Percentiles rank a stretch among this genome's conserved stretches.
Evolutionary conservation across 2,888 invertebrate genomes (phyloP).

Genomic region (Cataglyphis rosenhaueri): DNA sequence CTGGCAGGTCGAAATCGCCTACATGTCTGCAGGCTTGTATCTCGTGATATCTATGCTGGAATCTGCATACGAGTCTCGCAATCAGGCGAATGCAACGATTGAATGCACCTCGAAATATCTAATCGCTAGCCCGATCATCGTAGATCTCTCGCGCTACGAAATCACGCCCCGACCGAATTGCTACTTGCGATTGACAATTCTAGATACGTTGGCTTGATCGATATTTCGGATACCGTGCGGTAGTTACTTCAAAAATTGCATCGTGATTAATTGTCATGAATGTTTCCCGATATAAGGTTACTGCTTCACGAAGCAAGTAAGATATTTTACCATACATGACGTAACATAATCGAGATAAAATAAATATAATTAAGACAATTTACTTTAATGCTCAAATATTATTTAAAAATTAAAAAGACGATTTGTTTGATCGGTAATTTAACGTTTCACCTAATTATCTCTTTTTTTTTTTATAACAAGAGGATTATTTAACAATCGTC

Average conservation of each 20-base stretch:
- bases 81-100: constrained; percentile 53
- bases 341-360: neutral
- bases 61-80: constrained; percentile 55
- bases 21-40: constrained; percentile 15
- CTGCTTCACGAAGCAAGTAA: neutral
- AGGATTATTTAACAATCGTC: neutral
- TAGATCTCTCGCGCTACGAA: constrained; percentile 26
- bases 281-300: neutral
- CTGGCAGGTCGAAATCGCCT: neutral
- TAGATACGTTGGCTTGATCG: constrained; percentile 6
- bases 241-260: constrained; percentile 11
- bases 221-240: neutral
- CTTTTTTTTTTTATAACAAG: neutral
- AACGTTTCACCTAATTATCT: neutral
- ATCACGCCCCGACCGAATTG: constrained; percentile 33
- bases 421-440: neutral
- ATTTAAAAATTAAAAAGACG: neutral
- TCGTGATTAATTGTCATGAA: neutral
- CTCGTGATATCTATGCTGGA: constrained; percentile 18
- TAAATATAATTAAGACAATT: neutral
- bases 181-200: constrained; percentile 28
- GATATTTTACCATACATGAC: neutral
- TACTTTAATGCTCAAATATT: neutral
- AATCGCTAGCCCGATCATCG: constrained; percentile 57
- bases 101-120: constrained; percentile 62